Conservation (phyloP, 92 coral and sea anemone species). For the Virgularia gustaviana region DNA sequence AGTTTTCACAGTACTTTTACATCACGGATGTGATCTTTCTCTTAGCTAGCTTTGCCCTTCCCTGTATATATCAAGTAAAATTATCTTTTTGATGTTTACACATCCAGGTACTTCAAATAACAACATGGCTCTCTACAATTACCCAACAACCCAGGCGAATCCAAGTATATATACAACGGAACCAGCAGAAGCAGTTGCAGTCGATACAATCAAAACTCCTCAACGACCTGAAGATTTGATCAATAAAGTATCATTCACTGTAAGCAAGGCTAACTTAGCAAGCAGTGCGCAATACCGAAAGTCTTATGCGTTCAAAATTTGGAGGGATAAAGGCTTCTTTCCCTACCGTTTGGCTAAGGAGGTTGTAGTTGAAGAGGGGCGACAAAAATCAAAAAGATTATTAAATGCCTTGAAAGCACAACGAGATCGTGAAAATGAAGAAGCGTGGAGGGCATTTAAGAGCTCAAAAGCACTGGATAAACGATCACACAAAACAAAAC, state of each 20-base stretch:
- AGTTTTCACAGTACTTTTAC: no score
- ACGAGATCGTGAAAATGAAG: slow-evolving; percentile 31
- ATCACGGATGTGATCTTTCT: no score
- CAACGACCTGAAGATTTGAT: slow-evolving; percentile 26
- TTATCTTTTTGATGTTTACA: no score
- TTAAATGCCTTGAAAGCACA: slow-evolving; percentile 26
- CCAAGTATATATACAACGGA: no score
- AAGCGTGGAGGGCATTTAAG: slow-evolving; percentile 26
- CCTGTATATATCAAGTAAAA: no score
- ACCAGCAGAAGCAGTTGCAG: no score
- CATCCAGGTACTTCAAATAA: no score
- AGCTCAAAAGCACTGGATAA: neutral
- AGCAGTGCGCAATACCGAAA: slow-evolving; percentile 40
- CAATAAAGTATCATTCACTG: neutral
- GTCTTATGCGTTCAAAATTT: slow-evolving; percentile 34
- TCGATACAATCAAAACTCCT: neutral
- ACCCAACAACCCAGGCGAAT: neutral
- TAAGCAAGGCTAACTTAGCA: neutral
- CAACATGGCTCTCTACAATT: neutral
- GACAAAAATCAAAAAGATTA: slow-evolving; percentile 22
- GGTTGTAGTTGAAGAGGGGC: slow-evolving; percentile 6
- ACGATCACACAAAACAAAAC: neutral
- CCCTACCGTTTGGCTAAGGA: slow-evolving; percentile 27
- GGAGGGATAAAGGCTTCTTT: slow-evolving; percentile 35
- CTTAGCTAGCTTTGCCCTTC: no score